Conservation (phyloP, 2,797 vertebrate species). For the Acipenser transmontanus region DNA sequence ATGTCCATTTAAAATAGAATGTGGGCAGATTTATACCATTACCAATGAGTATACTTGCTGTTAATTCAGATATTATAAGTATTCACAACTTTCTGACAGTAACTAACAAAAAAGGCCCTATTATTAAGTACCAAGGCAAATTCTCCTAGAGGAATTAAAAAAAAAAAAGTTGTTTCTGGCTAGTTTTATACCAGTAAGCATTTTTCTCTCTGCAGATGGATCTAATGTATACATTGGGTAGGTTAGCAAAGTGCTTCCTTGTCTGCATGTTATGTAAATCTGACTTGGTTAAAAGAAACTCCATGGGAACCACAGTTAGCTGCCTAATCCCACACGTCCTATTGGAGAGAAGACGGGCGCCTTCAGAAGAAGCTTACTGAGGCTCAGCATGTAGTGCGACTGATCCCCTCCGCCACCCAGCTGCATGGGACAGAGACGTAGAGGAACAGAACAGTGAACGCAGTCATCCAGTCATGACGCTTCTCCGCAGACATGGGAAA, state of each 20-base stretch:
- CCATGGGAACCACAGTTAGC: slow-evolving; percentile 1
- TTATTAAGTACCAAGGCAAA: no score
- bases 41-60: no score
- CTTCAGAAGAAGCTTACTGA: not conserved
- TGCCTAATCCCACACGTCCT: not conserved
- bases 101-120: no score
- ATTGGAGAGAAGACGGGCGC: not conserved
- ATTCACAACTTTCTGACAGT: no score
- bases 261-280: slow-evolving; percentile 2
- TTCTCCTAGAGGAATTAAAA: no score
- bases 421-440: not conserved
- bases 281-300: not conserved
- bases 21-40: no score
- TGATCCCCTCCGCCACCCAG: not conserved
- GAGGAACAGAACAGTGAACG: not conserved
- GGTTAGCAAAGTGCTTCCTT: not conserved
- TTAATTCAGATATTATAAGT: no score
- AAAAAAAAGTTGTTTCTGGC: no score
- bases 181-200: no score
- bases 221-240: no score
- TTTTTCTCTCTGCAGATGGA: no score
- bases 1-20: no score
- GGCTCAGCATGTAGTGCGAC: not conserved
- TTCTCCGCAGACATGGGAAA: not conserved
- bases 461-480: not conserved